A percentile compares a stretch with the other conserved stretches of the same genome.
phyloP scores from a whole-genome alignment of 2,888 invertebrate species.

The Miltochrista miniata region DNA sequence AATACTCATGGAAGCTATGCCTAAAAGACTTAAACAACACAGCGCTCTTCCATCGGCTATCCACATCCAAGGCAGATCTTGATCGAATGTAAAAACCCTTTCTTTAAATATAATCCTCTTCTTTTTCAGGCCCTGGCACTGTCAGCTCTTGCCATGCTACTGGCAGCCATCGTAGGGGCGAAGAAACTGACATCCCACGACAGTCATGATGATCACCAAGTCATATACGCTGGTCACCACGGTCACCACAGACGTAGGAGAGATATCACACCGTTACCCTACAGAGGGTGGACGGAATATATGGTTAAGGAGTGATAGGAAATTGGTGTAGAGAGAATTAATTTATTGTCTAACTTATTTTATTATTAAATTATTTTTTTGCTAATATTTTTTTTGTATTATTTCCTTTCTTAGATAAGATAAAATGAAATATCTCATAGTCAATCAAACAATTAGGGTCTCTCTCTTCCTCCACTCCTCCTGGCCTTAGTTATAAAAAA shows the following conservation, averaged over 20 bases:
- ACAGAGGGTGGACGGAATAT: conserved; percentile 76
- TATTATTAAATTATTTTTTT: conserved; percentile 36
- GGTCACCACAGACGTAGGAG: conserved; percentile 83
- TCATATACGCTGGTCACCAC: conserved; percentile 84
- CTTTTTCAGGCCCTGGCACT: conserved; percentile 83
- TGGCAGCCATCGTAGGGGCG: conserved; percentile 89
- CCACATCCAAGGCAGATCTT: no score
- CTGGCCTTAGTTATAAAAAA: no score
- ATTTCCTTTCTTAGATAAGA: no score
- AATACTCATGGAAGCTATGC: no score
- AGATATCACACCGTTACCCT: conserved; percentile 71
- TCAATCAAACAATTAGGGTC: no score
- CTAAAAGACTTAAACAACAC: no score
- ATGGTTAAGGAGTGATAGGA: neutral
- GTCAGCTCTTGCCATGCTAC: conserved; percentile 88
- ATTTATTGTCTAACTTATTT: conserved; percentile 30
- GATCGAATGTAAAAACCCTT: no score
- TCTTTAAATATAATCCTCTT: neutral
- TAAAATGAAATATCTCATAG: no score
- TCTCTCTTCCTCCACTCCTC: no score
- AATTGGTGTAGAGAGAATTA: conserved; percentile 13
- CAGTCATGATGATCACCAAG: conserved; percentile 83
- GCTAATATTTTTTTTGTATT: no score
- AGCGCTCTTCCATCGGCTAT: no score
- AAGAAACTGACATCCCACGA: conserved; percentile 87